A percentile compares a stretch with the other conserved stretches of the same genome.
phyloP scores from a whole-genome alignment of 2,113 vertebrate species.

The Sigmodon hispidus region DNA sequence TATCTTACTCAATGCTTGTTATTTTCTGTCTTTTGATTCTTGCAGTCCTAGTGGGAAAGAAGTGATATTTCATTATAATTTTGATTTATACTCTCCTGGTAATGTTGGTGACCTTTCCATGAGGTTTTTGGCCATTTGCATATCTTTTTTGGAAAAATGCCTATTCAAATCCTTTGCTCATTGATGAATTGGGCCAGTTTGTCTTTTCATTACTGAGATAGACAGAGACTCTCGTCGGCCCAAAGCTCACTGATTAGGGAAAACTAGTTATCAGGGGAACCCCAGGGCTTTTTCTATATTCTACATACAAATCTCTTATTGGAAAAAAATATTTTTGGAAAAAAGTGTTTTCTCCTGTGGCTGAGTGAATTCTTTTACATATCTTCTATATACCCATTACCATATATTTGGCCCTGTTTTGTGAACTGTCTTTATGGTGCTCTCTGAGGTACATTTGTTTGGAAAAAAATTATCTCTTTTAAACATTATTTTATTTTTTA shows the following conservation, averaged over 20 bases:
- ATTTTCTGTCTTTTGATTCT: constrained; percentile 1
- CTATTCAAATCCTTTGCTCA: background rate
- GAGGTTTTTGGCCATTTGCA: background rate
- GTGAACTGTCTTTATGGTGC: background rate
- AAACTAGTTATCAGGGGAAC: no score
- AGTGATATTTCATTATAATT: background rate
- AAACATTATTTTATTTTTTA: background rate
- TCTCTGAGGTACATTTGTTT: background rate
- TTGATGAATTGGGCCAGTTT: background rate
- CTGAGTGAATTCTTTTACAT: background rate
- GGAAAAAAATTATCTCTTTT: background rate
- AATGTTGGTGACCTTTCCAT: background rate
- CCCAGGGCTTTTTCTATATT: background rate
- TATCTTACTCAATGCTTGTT: background rate
- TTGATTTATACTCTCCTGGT: background rate
- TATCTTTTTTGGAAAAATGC: background rate
- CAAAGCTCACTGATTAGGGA: no score
- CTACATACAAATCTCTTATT: background rate
- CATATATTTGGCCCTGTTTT: background rate
- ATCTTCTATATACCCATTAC: background rate
- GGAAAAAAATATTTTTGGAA: background rate
- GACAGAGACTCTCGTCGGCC: no score
- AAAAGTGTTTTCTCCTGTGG: background rate
- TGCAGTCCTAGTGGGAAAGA: background rate
- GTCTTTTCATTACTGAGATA: constrained; percentile 8